Conservation (phyloP, 1,140 invertebrate species). For the Zelostemma sp. region DNA sequence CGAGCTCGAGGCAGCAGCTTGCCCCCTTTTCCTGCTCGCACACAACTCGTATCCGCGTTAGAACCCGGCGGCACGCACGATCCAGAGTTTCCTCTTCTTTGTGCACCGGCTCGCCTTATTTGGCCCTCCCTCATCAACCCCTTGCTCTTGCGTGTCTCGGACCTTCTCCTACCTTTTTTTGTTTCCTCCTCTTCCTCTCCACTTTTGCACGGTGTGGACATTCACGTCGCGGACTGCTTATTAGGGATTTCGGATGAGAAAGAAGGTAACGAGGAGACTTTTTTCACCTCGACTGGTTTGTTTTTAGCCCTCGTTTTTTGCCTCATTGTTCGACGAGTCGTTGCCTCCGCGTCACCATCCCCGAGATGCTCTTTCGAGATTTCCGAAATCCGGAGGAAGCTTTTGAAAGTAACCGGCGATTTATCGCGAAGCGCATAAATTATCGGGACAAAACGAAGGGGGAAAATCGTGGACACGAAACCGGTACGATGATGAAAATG, state of each 20-base stretch:
- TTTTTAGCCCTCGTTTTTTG: no score
- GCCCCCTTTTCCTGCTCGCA: conserved; percentile 52
- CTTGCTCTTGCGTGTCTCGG: conserved; percentile 2
- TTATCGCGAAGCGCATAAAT: no score
- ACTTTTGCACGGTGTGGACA: conserved; percentile 11
- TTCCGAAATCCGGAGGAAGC: no score
- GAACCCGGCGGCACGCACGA: conserved; percentile 29
- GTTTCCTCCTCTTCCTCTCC: conserved; percentile 7
- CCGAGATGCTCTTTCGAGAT: no score
- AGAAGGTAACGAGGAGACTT: background rate
- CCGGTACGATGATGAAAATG: no score
- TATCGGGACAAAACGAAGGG: no score
- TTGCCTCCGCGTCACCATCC: no score
- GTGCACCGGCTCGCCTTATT: conserved; percentile 56
- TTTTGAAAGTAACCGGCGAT: no score
- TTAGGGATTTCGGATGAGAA: conserved; percentile 9
- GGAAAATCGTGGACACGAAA: no score
- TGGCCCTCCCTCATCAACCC: conserved; percentile 41
- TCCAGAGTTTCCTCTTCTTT: conserved; percentile 61
- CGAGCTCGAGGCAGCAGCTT: conserved; percentile 21
- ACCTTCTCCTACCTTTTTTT: background rate
- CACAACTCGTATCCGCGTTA: conserved; percentile 48
- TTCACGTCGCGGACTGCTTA: background rate
- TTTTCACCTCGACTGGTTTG: no score
- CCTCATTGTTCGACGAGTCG: no score